Conservation (phyloP, 2,888 invertebrate species). For the Parochlus steinenii region DNA sequence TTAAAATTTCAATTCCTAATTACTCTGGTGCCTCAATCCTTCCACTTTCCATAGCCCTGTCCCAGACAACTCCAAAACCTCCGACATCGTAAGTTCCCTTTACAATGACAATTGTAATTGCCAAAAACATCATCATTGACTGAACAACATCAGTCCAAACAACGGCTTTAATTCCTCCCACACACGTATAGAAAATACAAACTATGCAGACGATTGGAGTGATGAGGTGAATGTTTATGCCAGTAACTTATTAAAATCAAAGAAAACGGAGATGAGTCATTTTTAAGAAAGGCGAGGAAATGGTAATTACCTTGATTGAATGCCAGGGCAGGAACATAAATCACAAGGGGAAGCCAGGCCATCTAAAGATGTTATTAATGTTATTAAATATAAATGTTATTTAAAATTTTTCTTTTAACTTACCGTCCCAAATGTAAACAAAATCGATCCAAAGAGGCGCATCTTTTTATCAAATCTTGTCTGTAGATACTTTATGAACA, state of each 20-base stretch:
- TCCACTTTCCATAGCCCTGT: conserved; percentile 38
- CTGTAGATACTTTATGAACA: conserved; percentile 41
- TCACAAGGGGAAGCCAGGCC: conserved; percentile 53
- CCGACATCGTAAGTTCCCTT: conserved; percentile 49
- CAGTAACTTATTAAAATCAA: conserved; percentile 43
- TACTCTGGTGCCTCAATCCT: conserved; percentile 45
- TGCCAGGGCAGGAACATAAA: conserved; percentile 54
- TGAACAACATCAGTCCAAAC: conserved; percentile 61
- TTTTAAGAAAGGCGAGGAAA: neutral
- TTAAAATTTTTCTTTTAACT: conserved; percentile 19
- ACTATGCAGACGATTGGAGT: conserved; percentile 57
- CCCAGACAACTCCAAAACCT: conserved; percentile 39
- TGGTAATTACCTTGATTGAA: conserved; percentile 44
- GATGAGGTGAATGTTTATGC: conserved; percentile 54
- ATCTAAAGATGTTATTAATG: conserved; percentile 31
- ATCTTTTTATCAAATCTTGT: conserved; percentile 46
- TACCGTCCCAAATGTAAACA: conserved; percentile 47
- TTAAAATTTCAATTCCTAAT: conserved; percentile 17
- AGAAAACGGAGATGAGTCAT: conserved; percentile 9
- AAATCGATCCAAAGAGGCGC: conserved; percentile 44
- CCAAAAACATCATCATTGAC: conserved; percentile 47
- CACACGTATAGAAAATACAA: conserved; percentile 63
- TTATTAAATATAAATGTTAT: neutral
- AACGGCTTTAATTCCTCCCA: conserved; percentile 40
- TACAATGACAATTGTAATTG: conserved; percentile 45